Percentiles rank a stretch among this genome's conserved stretches.
These are phyloP conservation scores for Cavia porcellus DNA, from an alignment of 2,113 vertebrate genomes.

Conservation along the genomic window DNA sequence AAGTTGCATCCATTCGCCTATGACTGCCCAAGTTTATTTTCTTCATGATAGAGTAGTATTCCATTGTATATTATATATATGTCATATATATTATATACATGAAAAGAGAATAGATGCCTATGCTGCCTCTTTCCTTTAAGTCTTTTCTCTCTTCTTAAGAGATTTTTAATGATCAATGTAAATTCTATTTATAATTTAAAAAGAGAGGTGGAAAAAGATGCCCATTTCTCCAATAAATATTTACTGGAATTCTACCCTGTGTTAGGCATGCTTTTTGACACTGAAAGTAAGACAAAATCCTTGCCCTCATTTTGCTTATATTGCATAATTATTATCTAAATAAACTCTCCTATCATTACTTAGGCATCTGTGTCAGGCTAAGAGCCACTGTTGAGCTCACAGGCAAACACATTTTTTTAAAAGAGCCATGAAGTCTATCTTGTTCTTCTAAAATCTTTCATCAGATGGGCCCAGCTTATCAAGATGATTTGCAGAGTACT, in stretches of 20 bases:
- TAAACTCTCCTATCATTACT: not conserved
- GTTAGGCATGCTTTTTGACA: not conserved
- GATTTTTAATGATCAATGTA: not conserved
- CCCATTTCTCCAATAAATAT: not conserved
- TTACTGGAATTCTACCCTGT: not conserved
- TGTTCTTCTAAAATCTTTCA: constrained; percentile 17
- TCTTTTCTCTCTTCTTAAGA: too few species aligned
- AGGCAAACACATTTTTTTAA: not conserved
- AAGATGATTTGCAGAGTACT: not conserved
- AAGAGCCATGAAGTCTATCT: not conserved
- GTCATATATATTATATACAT: too few species aligned
- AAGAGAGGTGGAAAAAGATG: not conserved
- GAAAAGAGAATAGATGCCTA: not conserved
- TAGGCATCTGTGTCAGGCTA: not conserved
- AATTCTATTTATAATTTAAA: constrained; percentile 34
- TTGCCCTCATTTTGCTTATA: not conserved
- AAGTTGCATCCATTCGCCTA: not conserved
- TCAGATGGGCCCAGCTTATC: not conserved
- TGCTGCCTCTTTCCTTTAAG: too few species aligned
- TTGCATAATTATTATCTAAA: not conserved
- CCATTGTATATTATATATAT: not conserved
- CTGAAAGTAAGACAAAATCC: not conserved
- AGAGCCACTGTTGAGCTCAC: not conserved
- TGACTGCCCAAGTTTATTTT: not conserved
- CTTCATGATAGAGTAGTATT: not conserved